A percentile compares a stretch with the other conserved stretches of the same genome.
phyloP scores from a whole-genome alignment of 2,797 vertebrate genomes.

The Silurus lanzhouensis region DNA sequence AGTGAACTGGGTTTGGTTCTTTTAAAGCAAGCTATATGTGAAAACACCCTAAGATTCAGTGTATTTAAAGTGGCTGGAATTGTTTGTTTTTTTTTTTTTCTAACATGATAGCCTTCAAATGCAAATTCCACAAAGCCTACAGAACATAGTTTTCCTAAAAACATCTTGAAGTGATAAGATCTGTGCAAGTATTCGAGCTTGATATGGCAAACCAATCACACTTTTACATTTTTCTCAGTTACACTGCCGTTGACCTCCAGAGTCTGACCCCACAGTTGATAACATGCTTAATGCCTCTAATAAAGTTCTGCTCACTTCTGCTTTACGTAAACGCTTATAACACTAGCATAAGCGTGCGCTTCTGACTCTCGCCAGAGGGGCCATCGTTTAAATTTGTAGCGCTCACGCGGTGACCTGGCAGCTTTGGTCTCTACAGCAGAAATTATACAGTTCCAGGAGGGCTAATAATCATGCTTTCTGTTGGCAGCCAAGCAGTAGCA shows the following conservation, averaged over 20 bases:
- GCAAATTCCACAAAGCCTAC: background rate
- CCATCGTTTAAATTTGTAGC: constrained; percentile 4
- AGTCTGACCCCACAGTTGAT: constrained; percentile 34
- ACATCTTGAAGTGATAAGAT: background rate
- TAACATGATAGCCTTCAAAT: background rate
- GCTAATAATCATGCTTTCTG: background rate
- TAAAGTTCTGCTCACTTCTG: constrained; percentile 32
- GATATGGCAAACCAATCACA: constrained; percentile 49
- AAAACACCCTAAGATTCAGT: background rate
- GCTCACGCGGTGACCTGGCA: constrained; percentile 11
- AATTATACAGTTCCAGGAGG: constrained; percentile 25
- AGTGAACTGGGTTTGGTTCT: too few relatives aligned
- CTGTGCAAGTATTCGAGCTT: constrained; percentile 15
- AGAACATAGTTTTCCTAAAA: background rate
- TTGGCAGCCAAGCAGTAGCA: constrained; percentile 19
- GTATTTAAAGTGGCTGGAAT: background rate
- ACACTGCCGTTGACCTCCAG: constrained; percentile 29
- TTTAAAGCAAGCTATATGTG: too few relatives aligned
- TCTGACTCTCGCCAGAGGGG: background rate
- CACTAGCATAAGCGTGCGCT: background rate
- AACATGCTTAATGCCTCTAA: constrained; percentile 42
- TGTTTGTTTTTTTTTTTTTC: too few relatives aligned
- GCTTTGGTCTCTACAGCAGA: constrained; percentile 8
- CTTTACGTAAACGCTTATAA: background rate
- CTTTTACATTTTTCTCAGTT: constrained; percentile 48